phyloP scores from a whole-genome alignment of 1,140 invertebrate species.

The Aphis craccivora region DNA sequence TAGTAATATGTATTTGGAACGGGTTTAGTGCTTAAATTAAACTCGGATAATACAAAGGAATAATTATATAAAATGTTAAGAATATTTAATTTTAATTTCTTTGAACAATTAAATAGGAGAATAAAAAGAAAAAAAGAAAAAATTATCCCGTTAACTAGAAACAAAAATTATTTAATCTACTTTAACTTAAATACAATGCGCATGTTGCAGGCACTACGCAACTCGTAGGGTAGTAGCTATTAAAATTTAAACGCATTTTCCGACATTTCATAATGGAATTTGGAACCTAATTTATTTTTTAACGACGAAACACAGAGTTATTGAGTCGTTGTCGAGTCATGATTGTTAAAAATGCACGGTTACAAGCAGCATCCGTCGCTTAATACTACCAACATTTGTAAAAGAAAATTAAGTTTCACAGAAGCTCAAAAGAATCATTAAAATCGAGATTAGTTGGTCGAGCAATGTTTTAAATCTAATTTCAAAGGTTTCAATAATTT shows the following conservation, averaged over 20 bases:
- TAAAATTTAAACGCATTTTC: slow-evolving; percentile 40
- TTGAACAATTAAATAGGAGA: neutral
- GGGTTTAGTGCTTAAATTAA: neutral
- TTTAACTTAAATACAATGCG: slow-evolving; percentile 27
- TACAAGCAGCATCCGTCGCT: slow-evolving; percentile 7
- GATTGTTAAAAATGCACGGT: slow-evolving; percentile 24
- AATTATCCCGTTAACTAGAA: neutral
- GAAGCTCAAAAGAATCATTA: slow-evolving; percentile 48
- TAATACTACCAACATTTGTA: slow-evolving; percentile 26
- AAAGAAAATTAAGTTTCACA: slow-evolving; percentile 44
- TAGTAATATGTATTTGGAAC: neutral
- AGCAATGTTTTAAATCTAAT: slow-evolving; percentile 5
- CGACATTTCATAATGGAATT: slow-evolving; percentile 48
- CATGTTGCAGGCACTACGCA: neutral
- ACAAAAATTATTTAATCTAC: slow-evolving; percentile 28
- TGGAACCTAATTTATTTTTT: slow-evolving; percentile 46
- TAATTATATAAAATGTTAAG: neutral
- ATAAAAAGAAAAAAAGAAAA: neutral
- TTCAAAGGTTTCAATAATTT: slow-evolving; percentile 11
- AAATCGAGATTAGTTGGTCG: neutral
- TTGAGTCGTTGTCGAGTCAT: slow-evolving; percentile 37
- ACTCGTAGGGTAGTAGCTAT: neutral
- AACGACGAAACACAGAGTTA: slow-evolving; percentile 35
- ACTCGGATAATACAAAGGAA: neutral
- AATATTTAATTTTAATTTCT: slow-evolving; percentile 36